Evolutionary conservation across 1,140 invertebrate genomes (phyloP).

Genomic region (Cepaea nemoralis): DNA sequence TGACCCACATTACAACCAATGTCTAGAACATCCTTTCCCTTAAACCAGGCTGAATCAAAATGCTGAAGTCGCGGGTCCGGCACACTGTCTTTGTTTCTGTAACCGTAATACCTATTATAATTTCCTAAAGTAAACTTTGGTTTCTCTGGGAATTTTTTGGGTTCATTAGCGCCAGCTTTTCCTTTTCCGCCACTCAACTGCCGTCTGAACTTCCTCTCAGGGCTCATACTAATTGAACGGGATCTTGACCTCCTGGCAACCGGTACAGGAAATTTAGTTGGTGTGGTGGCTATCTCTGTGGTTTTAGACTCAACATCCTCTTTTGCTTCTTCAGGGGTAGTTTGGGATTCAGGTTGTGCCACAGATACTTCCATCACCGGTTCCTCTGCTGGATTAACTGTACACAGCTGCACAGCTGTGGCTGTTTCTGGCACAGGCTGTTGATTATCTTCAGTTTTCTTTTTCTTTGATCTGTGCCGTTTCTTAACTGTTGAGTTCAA

Average conservation of each 20-base stretch:
- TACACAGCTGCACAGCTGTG: neutral
- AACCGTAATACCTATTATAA: conserved; percentile 96
- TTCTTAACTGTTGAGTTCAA: conserved; percentile 38
- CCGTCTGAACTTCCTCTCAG: conserved; percentile 45
- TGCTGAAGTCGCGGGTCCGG: conserved; percentile 86
- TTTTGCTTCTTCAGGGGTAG: neutral
- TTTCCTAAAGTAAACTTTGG: conserved; percentile 90
- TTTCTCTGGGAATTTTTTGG: conserved; percentile 44
- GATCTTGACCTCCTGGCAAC: neutral
- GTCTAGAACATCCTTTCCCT: conserved; percentile 91
- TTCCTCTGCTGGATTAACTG: neutral
- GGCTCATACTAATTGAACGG: conserved; percentile 41
- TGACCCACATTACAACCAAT: conserved; percentile 98
- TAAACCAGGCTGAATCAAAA: conserved; percentile 88
- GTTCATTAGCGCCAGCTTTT: conserved; percentile 12
- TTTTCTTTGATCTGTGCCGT: conserved; percentile 38
- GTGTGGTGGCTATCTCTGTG: neutral
- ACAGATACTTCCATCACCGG: neutral
- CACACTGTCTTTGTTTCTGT: conserved; percentile 85
- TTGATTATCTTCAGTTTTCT: conserved; percentile 14
- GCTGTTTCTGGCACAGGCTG: too few relatives aligned
- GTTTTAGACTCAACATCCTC: neutral
- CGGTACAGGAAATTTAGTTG: neutral
- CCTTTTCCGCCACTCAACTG: conserved; percentile 47
- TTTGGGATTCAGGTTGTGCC: neutral